phyloP scores from a whole-genome alignment of 2,888 invertebrate genomes.

The Microplitis manilae region DNA sequence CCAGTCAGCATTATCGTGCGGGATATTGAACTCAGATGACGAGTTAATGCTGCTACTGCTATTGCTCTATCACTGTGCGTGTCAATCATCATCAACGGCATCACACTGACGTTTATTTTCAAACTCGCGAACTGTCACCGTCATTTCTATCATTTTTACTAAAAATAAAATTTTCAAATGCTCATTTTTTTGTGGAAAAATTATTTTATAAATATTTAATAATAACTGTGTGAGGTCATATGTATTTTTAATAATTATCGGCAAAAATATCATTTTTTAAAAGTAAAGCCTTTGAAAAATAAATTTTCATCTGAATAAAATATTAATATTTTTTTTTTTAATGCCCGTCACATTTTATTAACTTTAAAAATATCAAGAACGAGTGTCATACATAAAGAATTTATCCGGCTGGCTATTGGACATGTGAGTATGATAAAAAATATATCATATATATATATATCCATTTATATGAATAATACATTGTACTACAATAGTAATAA shows the following conservation, averaged over 20 bases:
- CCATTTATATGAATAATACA: background rate
- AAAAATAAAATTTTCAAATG: too few species aligned
- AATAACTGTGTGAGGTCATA: too few species aligned
- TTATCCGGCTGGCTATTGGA: constrained; percentile 51
- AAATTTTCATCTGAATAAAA: background rate
- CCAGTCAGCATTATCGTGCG: background rate
- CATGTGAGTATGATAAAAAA: constrained; percentile 48
- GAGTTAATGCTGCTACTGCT: constrained; percentile 12
- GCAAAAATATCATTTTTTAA: too few species aligned
- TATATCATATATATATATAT: background rate
- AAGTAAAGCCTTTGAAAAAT: too few species aligned
- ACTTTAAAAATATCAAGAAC: constrained; percentile 6
- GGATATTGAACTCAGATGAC: constrained; percentile 3
- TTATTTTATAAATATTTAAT: too few species aligned
- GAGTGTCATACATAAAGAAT: constrained; percentile 46
- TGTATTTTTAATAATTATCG: too few species aligned
- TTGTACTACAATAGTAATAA: too few species aligned
- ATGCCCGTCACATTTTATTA: constrained; percentile 6
- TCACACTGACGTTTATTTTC: background rate
- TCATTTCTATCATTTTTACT: too few species aligned
- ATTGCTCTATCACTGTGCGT: background rate
- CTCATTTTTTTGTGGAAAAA: too few species aligned
- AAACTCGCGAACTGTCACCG: background rate
- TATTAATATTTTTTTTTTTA: background rate
- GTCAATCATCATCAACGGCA: background rate